Evolutionary conservation across 1,140 invertebrate species (phyloP).

Genomic region (Manduca sexta): DNA sequence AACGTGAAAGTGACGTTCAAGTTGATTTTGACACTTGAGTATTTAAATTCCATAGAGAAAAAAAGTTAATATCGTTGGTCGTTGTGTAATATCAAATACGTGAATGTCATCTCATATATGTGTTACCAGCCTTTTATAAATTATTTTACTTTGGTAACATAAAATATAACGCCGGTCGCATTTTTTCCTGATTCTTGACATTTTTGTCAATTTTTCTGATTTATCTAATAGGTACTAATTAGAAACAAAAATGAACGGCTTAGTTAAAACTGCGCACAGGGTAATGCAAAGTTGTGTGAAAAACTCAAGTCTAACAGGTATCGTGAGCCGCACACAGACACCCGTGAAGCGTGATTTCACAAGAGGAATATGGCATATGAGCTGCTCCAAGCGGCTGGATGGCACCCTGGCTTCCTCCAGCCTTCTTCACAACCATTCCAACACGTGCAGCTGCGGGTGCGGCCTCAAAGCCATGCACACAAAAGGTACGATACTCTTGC

Average conservation of each 20-base stretch:
- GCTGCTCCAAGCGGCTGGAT: constrained; percentile 55
- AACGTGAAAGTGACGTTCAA: too few relatives aligned
- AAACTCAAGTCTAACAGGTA: constrained; percentile 64
- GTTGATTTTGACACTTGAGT: too few relatives aligned
- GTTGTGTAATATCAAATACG: too few relatives aligned
- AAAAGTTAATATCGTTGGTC: too few relatives aligned
- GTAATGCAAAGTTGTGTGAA: constrained; percentile 64
- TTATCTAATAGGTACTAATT: constrained; percentile 2
- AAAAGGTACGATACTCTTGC: constrained; percentile 74
- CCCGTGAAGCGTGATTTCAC: constrained; percentile 77
- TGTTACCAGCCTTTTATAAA: too few relatives aligned
- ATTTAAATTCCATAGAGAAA: too few relatives aligned
- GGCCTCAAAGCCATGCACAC: constrained; percentile 76
- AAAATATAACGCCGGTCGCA: constrained; percentile 2
- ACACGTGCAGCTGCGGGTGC: constrained; percentile 77
- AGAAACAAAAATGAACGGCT: constrained; percentile 77
- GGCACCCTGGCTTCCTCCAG: constrained; percentile 32
- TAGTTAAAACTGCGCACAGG: constrained; percentile 75
- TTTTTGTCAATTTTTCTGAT: constrained; percentile 15
- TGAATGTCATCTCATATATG: too few relatives aligned
- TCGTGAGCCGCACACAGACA: constrained; percentile 60
- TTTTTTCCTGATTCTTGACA: constrained; percentile 14
- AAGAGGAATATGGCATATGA: constrained; percentile 81
- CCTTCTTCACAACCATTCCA: constrained; percentile 61
- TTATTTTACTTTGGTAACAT: too few relatives aligned